A percentile compares a stretch with the other conserved stretches of the same genome.
Evolutionary conservation across 2,797 vertebrate genomes (phyloP).

Genomic region (Chromobotia macracanthus): DNA sequence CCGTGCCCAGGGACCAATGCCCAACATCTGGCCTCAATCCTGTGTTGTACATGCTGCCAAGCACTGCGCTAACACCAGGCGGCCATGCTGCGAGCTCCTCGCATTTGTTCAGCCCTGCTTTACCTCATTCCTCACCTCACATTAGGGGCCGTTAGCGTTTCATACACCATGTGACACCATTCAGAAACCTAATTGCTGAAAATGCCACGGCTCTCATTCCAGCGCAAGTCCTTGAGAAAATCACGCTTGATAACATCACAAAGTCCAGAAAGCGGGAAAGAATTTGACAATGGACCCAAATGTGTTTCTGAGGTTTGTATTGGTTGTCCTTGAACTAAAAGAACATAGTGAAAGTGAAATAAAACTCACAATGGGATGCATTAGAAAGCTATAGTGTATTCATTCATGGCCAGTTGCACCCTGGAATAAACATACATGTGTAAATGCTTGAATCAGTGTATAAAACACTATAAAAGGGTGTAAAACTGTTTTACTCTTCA

Average conservation of each 20-base stretch:
- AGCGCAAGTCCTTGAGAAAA: conserved; percentile 25
- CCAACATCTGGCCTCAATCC: conserved; percentile 56
- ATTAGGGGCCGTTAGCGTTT: conserved; percentile 35
- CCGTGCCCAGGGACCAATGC: conserved; percentile 60
- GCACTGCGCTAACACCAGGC: conserved; percentile 56
- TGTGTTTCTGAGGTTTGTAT: conserved; percentile 9
- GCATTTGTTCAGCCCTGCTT: conserved; percentile 39
- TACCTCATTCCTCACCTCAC: conserved; percentile 35
- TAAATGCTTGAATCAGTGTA: no score
- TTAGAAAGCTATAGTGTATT: background rate
- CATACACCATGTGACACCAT: conserved; percentile 13
- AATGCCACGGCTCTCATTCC: conserved; percentile 13
- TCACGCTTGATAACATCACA: conserved; percentile 35
- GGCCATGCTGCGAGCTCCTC: background rate
- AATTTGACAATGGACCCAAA: conserved; percentile 18
- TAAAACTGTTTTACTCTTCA: no score
- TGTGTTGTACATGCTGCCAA: conserved; percentile 54
- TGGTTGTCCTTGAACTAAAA: conserved; percentile 26
- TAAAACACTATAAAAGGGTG: no score
- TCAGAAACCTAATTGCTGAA: conserved; percentile 34
- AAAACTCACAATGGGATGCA: background rate
- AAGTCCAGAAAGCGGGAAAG: background rate
- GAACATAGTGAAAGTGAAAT: conserved; percentile 11
- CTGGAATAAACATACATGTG: no score
- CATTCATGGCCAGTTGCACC: background rate